These are phyloP conservation scores for Anolis apletophallus DNA, from an alignment of 2,797 vertebrate species.

Conservation along the genomic window DNA sequence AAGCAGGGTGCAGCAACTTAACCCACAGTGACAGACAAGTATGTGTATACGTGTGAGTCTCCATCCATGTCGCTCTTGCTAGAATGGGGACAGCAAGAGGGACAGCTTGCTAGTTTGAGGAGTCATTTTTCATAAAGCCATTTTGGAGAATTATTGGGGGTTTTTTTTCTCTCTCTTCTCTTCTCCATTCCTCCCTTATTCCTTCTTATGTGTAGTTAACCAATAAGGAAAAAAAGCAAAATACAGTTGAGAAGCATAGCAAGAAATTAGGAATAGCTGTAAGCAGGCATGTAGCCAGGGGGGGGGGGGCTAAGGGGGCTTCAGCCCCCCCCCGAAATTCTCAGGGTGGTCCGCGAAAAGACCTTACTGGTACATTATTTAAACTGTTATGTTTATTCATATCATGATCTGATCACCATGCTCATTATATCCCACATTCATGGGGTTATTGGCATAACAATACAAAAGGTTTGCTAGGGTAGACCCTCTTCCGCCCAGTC, in stretches of 20 bases:
- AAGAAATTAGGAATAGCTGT: neutral
- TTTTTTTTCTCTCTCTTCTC: neutral
- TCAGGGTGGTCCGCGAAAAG: too few relatives aligned
- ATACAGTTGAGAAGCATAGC: neutral
- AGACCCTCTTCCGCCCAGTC: too few relatives aligned
- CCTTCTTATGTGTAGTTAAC: neutral
- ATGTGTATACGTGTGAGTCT: neutral
- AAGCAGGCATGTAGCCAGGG: too few relatives aligned
- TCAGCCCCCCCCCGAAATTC: too few relatives aligned
- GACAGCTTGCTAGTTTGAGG: neutral
- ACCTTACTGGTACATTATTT: too few relatives aligned
- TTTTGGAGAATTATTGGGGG: neutral
- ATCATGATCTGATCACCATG: too few relatives aligned
- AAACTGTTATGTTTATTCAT: too few relatives aligned
- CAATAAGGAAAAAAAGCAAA: neutral
- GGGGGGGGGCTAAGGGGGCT: too few relatives aligned
- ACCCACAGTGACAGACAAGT: accelerated
- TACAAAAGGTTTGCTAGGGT: too few relatives aligned
- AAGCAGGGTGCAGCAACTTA: neutral
- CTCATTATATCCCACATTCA: too few relatives aligned
- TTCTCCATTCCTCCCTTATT: neutral
- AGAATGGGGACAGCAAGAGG: neutral
- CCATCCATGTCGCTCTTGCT: too few relatives aligned
- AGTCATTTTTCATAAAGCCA: neutral
- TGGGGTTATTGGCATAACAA: too few relatives aligned